These are phyloP conservation scores for Eciton burchellii DNA, from an alignment of 1,140 invertebrate species.

Conservation along the genomic window DNA sequence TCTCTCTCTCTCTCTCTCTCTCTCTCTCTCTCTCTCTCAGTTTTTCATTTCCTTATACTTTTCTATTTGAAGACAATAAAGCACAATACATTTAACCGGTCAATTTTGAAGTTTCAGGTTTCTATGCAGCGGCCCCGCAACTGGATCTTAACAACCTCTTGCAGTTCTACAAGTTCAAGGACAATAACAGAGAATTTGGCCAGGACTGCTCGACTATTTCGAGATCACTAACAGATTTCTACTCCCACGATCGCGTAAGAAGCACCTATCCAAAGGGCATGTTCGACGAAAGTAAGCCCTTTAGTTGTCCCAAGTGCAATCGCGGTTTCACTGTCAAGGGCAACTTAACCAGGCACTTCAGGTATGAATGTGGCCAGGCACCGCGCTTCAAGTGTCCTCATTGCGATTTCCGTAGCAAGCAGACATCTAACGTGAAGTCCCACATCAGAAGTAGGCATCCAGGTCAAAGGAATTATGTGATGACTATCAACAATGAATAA, in stretches of 20 bases:
- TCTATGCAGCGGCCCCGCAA: constrained; percentile 65
- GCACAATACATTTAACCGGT: constrained; percentile 35
- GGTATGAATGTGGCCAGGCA: constrained; percentile 89
- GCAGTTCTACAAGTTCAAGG: constrained; percentile 68
- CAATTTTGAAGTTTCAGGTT: constrained; percentile 72
- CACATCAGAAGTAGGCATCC: constrained; percentile 77
- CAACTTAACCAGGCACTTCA: constrained; percentile 87
- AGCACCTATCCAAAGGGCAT: constrained; percentile 45
- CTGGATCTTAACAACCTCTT: constrained; percentile 69
- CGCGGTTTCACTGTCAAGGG: constrained; percentile 83
- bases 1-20: background rate
- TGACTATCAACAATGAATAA: constrained; percentile 70
- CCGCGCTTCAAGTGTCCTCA: constrained; percentile 89
- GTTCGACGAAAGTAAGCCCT: constrained; percentile 61
- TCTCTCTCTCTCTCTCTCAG: background rate
- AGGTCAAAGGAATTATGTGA: constrained; percentile 72
- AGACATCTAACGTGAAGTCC: constrained; percentile 77
- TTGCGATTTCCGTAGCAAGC: constrained; percentile 82
- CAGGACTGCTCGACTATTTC: background rate
- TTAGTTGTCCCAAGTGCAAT: constrained; percentile 82
- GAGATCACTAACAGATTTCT: constrained; percentile 50
- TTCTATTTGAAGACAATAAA: background rate
- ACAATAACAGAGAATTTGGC: constrained; percentile 40
- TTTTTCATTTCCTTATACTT: constrained; percentile 17
- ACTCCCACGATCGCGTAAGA: constrained; percentile 49